Base-by-base conservation (phyloP, 2,888 invertebrate species). In the Brachyptera risi region DNA sequence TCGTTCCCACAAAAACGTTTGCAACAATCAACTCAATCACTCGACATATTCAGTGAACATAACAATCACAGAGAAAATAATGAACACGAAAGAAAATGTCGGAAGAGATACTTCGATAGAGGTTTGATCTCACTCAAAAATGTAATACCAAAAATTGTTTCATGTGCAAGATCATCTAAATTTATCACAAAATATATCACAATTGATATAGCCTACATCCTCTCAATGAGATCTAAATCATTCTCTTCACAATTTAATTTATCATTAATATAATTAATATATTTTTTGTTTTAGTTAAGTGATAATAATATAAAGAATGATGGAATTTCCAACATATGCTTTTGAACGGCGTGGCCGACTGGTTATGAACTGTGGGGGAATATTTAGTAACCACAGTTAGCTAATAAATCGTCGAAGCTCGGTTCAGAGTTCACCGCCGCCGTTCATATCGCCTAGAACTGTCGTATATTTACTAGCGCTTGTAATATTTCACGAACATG, bases 401-500 rank as follows among this genome's bases (percentile, higher is more conserved):
- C 17, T 54, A 54, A 54, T 54, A 54, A 54, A 54, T 54, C 35
- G 54, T 37, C 13, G 37, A 17, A 37, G 54, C 17, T 23, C 15
- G 37, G 54, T 11, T 37, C 31, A 21, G 9, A 37, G 54, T 54
- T 54, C 54, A 54, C 54, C 37, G 35, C 9, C 21, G 35, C 54
- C 37, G 54, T 54, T 54, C 54, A 54, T 54, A 54, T 54, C 54
- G 54, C 54, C 37, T 54, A 54, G 37, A 17, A 23, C 35, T 54
- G 54, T 37, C 54, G 54, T 54, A 54, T 17, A 54, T 54, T 54
- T 37, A 15, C 54, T 21, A 35, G 35, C 11, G 35, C 7, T 11
- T 9, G 54, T 35, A 54, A 54, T 54, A 54, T 37, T 54, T 54
- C 54, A 54, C 24, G 54, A 54, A 35, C 54, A 37, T 37, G 54